Evolutionary conservation across 2,113 vertebrate species (phyloP).

Genomic region (Oncorhynchus kisutch): DNA sequence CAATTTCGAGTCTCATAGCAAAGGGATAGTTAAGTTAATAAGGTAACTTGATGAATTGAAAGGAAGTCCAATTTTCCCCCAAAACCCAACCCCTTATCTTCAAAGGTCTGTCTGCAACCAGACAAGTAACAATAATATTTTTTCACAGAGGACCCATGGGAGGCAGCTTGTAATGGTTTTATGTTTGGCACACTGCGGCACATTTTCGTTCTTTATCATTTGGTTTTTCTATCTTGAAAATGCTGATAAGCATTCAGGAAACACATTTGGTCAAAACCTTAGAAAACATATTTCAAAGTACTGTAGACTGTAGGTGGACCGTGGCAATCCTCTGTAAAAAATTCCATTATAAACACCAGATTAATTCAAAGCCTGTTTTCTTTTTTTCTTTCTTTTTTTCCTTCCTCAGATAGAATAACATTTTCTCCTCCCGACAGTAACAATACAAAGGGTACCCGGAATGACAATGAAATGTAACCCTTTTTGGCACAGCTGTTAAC

Average conservation of each 20-base stretch:
- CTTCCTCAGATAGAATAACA: not conserved
- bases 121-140: slow-evolving; percentile 26
- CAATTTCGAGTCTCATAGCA: no score
- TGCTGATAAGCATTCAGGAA: not conserved
- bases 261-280: slow-evolving; percentile 6
- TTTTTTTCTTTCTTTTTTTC: not conserved
- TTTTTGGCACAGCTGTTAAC: slow-evolving; percentile 27
- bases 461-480: slow-evolving; percentile 31
- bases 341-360: slow-evolving; percentile 18
- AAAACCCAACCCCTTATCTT: slow-evolving; percentile 25
- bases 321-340: slow-evolving; percentile 23
- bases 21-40: no score
- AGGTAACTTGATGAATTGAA: slow-evolving; percentile 23
- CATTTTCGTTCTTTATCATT: slow-evolving; percentile 7
- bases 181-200: slow-evolving; percentile 10
- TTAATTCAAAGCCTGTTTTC: slow-evolving; percentile 28
- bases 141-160: slow-evolving; percentile 17
- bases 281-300: slow-evolving; percentile 11
- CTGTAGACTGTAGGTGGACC: not conserved
- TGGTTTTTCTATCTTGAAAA: not conserved
- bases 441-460: not conserved
- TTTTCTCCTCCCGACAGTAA: slow-evolving; percentile 15
- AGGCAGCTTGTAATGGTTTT: slow-evolving; percentile 12
- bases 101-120: slow-evolving; percentile 20
- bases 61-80: slow-evolving; percentile 32